A percentile compares a stretch with the other conserved stretches of the same genome.
Evolutionary conservation across 2,797 vertebrate genomes (phyloP).

Genomic region (Coregonus ussuriensis): DNA sequence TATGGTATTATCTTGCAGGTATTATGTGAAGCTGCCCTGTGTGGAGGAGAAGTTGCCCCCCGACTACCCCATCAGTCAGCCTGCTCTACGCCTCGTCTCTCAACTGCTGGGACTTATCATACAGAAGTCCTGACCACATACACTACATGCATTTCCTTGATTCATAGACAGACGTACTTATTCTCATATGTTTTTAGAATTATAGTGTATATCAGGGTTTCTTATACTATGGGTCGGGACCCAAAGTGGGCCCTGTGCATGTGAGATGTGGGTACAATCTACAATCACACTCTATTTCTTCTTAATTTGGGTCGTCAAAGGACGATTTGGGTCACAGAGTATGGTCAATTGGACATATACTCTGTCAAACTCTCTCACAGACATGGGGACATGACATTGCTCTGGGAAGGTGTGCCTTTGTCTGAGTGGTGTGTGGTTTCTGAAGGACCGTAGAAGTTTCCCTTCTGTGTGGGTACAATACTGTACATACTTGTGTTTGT

Average conservation of each 20-base stretch:
- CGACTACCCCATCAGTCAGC: conserved; percentile 73
- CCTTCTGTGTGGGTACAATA: neutral
- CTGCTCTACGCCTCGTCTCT: conserved; percentile 62
- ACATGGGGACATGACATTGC: neutral
- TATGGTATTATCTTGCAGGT: conserved; percentile 59
- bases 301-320: no score
- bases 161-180: neutral
- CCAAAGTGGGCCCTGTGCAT: no score
- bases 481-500: neutral
- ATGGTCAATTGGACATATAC: neutral
- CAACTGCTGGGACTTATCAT: conserved; percentile 65
- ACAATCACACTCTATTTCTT: no score
- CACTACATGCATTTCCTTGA: neutral
- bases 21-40: conserved; percentile 69
- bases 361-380: neutral
- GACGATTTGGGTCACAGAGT: neutral
- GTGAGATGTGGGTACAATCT: no score
- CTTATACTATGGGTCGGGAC: no score
- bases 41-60: conserved; percentile 69
- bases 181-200: neutral
- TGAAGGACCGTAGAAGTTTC: neutral
- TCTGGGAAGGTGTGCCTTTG: neutral
- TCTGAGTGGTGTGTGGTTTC: neutral
- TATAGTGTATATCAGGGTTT: neutral
- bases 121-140: conserved; percentile 24